phyloP scores from a whole-genome alignment of 2,113 vertebrate species.

The Cephalopholis sonnerati region DNA sequence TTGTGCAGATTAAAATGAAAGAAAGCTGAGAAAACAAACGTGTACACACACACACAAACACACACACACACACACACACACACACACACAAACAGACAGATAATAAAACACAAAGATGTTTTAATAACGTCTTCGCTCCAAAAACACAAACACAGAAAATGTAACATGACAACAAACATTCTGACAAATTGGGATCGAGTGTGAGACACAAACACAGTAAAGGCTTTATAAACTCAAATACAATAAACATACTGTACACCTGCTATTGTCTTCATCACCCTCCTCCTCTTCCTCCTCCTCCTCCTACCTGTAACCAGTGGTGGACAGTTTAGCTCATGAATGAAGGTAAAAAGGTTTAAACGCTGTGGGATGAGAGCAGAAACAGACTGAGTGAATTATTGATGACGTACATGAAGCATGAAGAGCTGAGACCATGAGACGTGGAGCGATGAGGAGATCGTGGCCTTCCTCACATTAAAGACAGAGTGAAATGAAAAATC shows the following conservation, averaged over 20 bases:
- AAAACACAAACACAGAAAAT: neutral
- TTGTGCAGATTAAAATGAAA: constrained; percentile 20
- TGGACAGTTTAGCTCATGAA: no score
- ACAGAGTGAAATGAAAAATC: no score
- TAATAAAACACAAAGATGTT: neutral
- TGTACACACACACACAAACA: no score
- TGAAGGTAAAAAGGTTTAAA: no score
- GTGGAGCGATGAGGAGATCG: neutral
- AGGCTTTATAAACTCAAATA: neutral
- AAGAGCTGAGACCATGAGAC: neutral
- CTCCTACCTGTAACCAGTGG: neutral
- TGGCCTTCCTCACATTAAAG: neutral
- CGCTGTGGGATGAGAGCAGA: no score
- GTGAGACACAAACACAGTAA: neutral
- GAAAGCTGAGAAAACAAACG: neutral
- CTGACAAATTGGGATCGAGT: neutral
- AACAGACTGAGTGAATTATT: no score
- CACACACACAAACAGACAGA: neutral
- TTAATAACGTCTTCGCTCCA: neutral
- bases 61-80: neutral
- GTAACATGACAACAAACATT: neutral
- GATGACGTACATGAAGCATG: neutral
- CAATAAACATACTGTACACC: no score
- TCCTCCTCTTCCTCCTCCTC: no score
- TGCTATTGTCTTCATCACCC: no score